These are phyloP conservation scores for Geococcyx californianus DNA, from an alignment of 2,113 vertebrate species.

Conservation along the genomic window DNA sequence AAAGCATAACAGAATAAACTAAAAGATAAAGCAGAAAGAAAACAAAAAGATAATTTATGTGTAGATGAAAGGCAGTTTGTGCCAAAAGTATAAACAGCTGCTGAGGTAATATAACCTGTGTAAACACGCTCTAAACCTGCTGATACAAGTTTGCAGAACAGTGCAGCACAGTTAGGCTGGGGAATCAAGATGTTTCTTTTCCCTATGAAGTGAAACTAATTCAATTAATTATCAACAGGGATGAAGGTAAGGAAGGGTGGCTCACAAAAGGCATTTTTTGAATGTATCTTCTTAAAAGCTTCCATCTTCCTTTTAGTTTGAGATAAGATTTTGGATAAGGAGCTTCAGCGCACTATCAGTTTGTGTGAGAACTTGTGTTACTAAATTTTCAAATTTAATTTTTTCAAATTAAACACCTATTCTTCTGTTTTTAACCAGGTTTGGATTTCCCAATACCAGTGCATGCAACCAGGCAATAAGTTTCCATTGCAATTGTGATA, in stretches of 20 bases:
- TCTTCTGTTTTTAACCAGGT: neutral
- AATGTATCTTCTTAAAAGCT: neutral
- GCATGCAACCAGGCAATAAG: conserved; percentile 41
- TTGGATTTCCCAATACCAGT: neutral
- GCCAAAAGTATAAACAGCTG: neutral
- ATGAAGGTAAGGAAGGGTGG: neutral
- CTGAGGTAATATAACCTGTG: neutral
- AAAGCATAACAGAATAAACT: neutral
- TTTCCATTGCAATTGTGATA: conserved; percentile 13
- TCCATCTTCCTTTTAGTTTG: neutral
- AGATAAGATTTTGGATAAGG: neutral
- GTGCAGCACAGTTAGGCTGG: neutral
- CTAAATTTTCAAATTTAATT: conserved; percentile 23
- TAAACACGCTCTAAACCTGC: neutral
- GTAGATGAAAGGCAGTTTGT: neutral
- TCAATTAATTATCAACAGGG: neutral
- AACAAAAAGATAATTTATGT: neutral
- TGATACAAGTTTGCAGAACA: neutral
- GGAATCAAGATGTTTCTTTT: neutral
- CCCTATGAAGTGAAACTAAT: neutral
- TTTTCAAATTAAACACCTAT: conserved; percentile 20
- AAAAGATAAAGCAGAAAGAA: neutral
- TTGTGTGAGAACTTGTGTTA: neutral
- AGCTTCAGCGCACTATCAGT: neutral
- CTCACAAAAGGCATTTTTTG: neutral